Conservation (phyloP, 2,888 invertebrate genomes). For the Melinopterus prodromus region DNA sequence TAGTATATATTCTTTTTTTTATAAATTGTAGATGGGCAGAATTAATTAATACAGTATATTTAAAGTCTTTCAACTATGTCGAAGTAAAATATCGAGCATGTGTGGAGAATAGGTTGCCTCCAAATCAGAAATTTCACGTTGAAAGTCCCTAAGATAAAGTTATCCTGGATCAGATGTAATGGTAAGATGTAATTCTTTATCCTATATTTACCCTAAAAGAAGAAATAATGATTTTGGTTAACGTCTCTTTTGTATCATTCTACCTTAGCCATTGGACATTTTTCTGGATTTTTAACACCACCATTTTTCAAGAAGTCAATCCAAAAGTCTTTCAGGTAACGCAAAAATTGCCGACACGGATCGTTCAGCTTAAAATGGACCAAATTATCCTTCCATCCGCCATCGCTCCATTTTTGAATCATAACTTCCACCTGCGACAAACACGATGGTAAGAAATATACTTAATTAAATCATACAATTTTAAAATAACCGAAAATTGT, state of each 20-base stretch:
- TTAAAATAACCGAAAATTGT: conserved; percentile 27
- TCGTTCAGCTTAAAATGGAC: conserved; percentile 24
- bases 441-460: not conserved
- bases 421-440: conserved; percentile 15
- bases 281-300: conserved; percentile 30
- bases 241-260: not conserved
- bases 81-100: conserved; percentile 33
- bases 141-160: conserved; percentile 36
- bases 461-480: not conserved
- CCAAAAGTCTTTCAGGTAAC: conserved; percentile 28
- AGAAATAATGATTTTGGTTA: not conserved
- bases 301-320: conserved; percentile 31
- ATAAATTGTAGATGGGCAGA: not conserved
- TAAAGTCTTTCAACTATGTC: conserved; percentile 27
- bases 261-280: conserved; percentile 31
- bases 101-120: conserved; percentile 31
- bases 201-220: conserved; percentile 31
- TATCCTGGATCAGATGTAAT: conserved; percentile 28
- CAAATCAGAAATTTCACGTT: conserved; percentile 37
- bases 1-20: no score
- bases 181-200: conserved; percentile 34
- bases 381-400: conserved; percentile 31
- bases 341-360: conserved; percentile 25
- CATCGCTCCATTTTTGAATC: conserved; percentile 31
- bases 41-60: not conserved